Conservation (phyloP, 2,888 invertebrate species). For the Baronia brevicornis region DNA sequence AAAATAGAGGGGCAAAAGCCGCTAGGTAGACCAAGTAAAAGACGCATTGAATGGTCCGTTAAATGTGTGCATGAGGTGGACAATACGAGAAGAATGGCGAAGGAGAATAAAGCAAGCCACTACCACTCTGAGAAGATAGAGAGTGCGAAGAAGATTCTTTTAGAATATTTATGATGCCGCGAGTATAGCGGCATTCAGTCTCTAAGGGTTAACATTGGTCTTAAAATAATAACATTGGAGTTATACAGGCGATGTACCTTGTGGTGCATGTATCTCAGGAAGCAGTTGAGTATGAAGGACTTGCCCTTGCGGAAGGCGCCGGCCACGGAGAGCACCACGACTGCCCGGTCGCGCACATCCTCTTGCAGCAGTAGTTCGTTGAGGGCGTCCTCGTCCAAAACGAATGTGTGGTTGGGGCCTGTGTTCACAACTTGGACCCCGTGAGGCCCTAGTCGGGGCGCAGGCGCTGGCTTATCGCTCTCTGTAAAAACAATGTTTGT, state of each 20-base stretch:
- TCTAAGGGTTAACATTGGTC: no score
- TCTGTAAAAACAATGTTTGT: conserved; percentile 27
- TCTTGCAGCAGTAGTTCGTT: conserved; percentile 81
- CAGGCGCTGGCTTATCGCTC: conserved; percentile 40
- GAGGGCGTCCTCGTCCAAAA: conserved; percentile 88
- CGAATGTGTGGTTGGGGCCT: conserved; percentile 91
- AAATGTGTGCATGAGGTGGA: no score
- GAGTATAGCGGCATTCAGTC: no score
- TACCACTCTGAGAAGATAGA: no score
- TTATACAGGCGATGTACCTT: conserved; percentile 82
- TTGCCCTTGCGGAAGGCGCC: conserved; percentile 97
- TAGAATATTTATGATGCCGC: no score
- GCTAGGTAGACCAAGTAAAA: no score
- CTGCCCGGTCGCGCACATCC: conserved; percentile 84
- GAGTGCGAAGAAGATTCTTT: no score
- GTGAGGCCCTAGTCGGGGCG: conserved; percentile 47
- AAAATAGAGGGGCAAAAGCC: conserved; percentile 15
- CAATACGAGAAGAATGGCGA: no score
- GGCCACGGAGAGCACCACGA: conserved; percentile 93
- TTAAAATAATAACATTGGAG: no score
- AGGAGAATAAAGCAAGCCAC: no score
- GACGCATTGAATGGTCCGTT: no score
- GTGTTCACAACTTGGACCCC: conserved; percentile 92
- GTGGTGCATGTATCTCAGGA: conserved; percentile 93
- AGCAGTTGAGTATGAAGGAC: conserved; percentile 96